These are phyloP conservation scores for Meliscaeva auricollis DNA, from an alignment of 2,888 invertebrate species.

Conservation along the genomic window DNA sequence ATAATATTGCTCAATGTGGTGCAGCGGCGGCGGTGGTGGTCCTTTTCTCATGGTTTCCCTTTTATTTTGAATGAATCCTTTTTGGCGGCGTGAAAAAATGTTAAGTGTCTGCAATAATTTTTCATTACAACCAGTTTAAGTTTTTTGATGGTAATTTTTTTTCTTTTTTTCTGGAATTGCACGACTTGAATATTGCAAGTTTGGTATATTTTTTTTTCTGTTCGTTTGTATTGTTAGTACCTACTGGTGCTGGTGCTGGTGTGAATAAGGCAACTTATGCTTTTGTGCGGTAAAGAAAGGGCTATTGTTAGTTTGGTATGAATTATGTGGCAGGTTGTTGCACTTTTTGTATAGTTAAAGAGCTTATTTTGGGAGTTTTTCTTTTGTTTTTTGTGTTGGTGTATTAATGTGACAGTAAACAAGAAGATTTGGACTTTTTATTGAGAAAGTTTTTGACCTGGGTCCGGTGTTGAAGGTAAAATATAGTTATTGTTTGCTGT, in stretches of 20 bases:
- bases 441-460: constrained; percentile 33
- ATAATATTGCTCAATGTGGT: not conserved
- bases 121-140: constrained; percentile 72
- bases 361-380: constrained; percentile 51
- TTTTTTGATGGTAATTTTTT: constrained; percentile 64
- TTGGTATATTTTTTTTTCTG: not conserved
- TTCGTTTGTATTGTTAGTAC: not conserved
- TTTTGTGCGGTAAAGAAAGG: constrained; percentile 11
- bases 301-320: constrained; percentile 46
- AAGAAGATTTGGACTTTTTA: constrained; percentile 29
- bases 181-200: constrained; percentile 35
- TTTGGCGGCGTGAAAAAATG: constrained; percentile 68
- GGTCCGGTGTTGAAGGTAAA: too few species aligned
- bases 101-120: constrained; percentile 75
- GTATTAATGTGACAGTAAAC: not conserved
- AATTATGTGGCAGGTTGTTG: constrained; percentile 67
- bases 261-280: constrained; percentile 44
- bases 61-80: constrained; percentile 54
- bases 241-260: not conserved
- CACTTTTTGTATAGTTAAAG: constrained; percentile 57
- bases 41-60: constrained; percentile 17
- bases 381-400: not conserved
- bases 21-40: constrained; percentile 11
- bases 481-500: too few species aligned
- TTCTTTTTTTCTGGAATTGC: constrained; percentile 16